These are phyloP conservation scores for Aptenodytes patagonicus DNA, from an alignment of 2,113 vertebrate genomes.

Conservation along the genomic window DNA sequence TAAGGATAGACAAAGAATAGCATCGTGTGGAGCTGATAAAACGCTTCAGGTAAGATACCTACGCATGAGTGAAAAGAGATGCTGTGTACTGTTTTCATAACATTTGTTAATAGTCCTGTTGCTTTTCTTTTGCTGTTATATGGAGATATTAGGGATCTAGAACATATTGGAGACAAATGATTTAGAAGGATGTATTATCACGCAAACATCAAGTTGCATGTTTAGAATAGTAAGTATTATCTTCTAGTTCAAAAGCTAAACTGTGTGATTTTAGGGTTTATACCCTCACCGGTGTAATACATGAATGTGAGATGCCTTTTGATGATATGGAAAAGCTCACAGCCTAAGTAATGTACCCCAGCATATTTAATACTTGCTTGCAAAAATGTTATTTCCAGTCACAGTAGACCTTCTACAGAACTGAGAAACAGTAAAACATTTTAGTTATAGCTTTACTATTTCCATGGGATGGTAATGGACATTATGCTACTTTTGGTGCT, in stretches of 20 bases:
- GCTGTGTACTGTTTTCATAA: background rate
- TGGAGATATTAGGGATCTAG: background rate
- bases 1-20: conserved; percentile 85
- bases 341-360: background rate
- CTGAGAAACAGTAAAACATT: background rate
- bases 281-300: background rate
- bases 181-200: background rate
- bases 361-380: background rate
- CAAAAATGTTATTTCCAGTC: background rate
- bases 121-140: background rate
- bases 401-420: background rate
- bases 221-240: background rate
- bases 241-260: background rate
- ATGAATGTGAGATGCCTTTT: background rate
- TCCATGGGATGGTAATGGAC: background rate
- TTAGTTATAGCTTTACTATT: background rate
- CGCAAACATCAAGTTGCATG: background rate
- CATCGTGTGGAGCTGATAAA: conserved; percentile 90
- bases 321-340: background rate
- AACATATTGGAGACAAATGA: background rate
- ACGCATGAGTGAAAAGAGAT: background rate
- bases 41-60: conserved; percentile 82
- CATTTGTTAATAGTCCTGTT: background rate
- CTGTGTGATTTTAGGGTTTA: background rate
- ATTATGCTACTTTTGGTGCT: background rate